A percentile compares a stretch with the other conserved stretches of the same genome.
Evolutionary conservation across 2,888 invertebrate species (phyloP).

Genomic region (Zaprionus lineosus): DNA sequence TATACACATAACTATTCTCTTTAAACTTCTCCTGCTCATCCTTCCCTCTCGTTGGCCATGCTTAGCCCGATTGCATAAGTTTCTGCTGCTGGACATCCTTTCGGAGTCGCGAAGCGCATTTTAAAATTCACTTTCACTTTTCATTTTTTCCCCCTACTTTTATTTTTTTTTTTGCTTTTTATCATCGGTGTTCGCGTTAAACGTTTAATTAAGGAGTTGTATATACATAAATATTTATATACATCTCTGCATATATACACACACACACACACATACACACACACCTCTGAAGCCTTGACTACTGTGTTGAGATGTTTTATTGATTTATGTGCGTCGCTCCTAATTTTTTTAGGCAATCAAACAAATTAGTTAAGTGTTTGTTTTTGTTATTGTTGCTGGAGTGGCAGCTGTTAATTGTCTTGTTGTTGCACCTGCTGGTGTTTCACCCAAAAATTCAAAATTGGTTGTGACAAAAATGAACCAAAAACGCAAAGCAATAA

Average conservation of each 20-base stretch:
- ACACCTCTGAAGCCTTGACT: conserved; percentile 5
- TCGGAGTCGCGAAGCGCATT: conserved; percentile 9
- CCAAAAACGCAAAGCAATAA: conserved; percentile 18
- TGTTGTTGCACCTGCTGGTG: conserved; percentile 1
- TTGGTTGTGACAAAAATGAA: conserved; percentile 46
- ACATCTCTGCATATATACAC: conserved; percentile 1
- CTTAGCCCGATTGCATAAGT: conserved; percentile 12
- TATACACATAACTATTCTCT: too few species aligned
- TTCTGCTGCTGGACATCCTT: conserved; percentile 31
- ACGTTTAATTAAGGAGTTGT: conserved; percentile 48
- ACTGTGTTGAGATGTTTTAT: conserved; percentile 26
- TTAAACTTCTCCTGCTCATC: too few species aligned
- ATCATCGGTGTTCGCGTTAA: conserved; percentile 15
- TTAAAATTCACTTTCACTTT: conserved; percentile 68
- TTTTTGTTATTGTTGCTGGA: conserved; percentile 20
- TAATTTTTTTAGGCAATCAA: conserved; percentile 41
- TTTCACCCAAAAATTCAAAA: conserved; percentile 40
- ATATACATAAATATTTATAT: conserved; percentile 2
- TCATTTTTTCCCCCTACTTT: conserved; percentile 20
- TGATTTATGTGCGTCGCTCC: conserved; percentile 48
- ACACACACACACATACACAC: background rate
- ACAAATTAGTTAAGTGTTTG: conserved; percentile 48
- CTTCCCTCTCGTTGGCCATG: conserved; percentile 4
- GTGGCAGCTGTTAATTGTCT: conserved; percentile 45
- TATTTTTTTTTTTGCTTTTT: conserved; percentile 13